Evolutionary conservation across 2,888 invertebrate genomes (phyloP), one percentile per base, ranked within the genome.

Genomic region (Philhelius pedissequus): DNA sequence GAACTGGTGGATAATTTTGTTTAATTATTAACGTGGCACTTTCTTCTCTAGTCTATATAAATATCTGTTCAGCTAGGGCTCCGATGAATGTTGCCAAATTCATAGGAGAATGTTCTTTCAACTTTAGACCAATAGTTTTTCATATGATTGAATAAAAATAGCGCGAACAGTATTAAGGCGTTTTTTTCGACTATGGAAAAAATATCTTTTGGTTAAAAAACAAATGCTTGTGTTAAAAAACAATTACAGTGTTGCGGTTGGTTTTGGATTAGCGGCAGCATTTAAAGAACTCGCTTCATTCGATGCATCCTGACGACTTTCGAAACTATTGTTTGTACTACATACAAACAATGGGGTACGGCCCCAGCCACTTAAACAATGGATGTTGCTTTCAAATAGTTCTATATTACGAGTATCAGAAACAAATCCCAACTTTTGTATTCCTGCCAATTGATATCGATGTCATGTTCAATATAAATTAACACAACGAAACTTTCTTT

Each of bases 281-380:
- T 32, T 73, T 9, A 62, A 81, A 48, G 68, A 20, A 62, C 32
- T 81, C 2, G 78, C 27, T 38, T 50, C 54, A 48, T 79, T 86
- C 13, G 75, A 45, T 30, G 74, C 25, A 43, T 83, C 83, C 9
- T 32, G 74, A 9, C 56, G 73, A 32, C 62, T 56, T 87, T 89
- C 88, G 82, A 88, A 90, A 86, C 90, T 91, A 77, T 89, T 89
- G 68, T 90, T 89, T 86, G 88, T 87, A 86, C 86, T 87, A 1
- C 96, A 96, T 71, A 96, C 93, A 90, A 96, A 96, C 75, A 96
- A 91, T 0, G 96, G 96, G 1, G 96, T 96, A 38, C 96, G 93
- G 91, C 96, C 96, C 96, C 96, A 96, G 30, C 96, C 96, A 89
- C 96, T 96, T 88, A 96, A 96, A 90, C 96, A 96, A 91, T 96